Evolutionary conservation across 35 echinoderm and acorn worm species (phyloP), one percentile per base, ranked within the genome.

Genomic region (Chiridota heheva): DNA sequence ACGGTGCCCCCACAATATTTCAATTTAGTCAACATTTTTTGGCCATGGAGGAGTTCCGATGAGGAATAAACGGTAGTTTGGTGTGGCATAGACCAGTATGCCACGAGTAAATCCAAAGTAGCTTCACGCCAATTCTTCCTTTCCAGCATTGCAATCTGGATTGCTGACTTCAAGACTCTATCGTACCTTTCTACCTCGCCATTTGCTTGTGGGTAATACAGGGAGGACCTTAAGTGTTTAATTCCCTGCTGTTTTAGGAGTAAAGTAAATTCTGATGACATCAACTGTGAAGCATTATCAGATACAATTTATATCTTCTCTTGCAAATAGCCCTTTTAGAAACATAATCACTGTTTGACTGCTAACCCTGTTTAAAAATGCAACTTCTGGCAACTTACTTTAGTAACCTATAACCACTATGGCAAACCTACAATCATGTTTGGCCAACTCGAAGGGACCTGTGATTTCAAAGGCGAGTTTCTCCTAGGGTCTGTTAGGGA

Each of bases 301-400:
- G 81, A 59, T 5, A 91, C 73, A 31, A 91, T 85, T 86, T 87
- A 73, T 36, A 31, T 77, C 90, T 30, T 82, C 67, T 13, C 82
- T 60, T 34, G 84, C 67, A 56, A 92, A 92, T 47, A 92, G 13
- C 25, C 13, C 43, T 22, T 47, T 40, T 2, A 92, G 61, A 42
- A 76, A 42, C 25, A 40, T 67, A 44, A 87, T 74, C 13, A 92
- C 68, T 43, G 47, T 84, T 33, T 13, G 17, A 29, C 67, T 67
- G n/a, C 82, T 91, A 61, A 85, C 83, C 25, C 31, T 48, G 5
- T 29, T 37, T 13, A 67, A 25, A 49, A 87, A 81, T 42, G 90
- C 75, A n/a, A 92, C 56, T 57, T 92, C 89, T 36, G 82, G 76
- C 82, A 72, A 91, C 60, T 86, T 90, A 44, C 64, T 73, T 37